Evolutionary conservation across 2,113 vertebrate genomes (phyloP).

Genomic region (Beaufortia kweichowensis): DNA sequence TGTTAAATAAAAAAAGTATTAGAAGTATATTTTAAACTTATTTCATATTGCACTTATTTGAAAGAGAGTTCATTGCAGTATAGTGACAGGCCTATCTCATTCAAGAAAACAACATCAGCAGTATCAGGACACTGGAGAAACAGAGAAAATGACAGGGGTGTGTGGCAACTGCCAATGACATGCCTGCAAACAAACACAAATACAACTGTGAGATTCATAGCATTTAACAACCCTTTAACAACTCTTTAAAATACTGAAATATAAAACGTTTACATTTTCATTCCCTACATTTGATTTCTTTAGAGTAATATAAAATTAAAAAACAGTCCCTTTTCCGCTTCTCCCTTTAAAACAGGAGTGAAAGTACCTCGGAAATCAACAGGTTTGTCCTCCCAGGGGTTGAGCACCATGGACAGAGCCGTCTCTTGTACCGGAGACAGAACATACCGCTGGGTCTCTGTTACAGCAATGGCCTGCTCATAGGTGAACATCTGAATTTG

Average conservation of each 20-base stretch:
- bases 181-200: conserved; percentile 60
- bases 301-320: not conserved
- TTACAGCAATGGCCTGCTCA: conserved; percentile 76
- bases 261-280: not conserved
- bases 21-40: not conserved
- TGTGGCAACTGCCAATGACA: conserved; percentile 60
- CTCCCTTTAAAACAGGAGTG: not conserved
- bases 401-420: conserved; percentile 75
- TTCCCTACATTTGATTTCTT: not conserved
- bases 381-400: conserved; percentile 67
- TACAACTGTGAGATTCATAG: not conserved
- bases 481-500: conserved; percentile 77
- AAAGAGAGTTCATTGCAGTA: not conserved
- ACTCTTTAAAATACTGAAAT: not conserved
- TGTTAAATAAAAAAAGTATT: conserved; percentile 25
- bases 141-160: conserved; percentile 60
- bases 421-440: conserved; percentile 67
- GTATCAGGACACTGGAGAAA: conserved; percentile 66
- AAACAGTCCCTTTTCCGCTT: not conserved
- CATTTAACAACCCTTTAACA: not conserved
- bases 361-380: conserved; percentile 70
- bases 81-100: conserved; percentile 10
- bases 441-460: conserved; percentile 58
- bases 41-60: conserved; percentile 34
- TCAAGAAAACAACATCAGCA: conserved; percentile 51